These are phyloP conservation scores for Sparus aurata DNA, from an alignment of 2,797 vertebrate genomes.

Conservation along the genomic window DNA sequence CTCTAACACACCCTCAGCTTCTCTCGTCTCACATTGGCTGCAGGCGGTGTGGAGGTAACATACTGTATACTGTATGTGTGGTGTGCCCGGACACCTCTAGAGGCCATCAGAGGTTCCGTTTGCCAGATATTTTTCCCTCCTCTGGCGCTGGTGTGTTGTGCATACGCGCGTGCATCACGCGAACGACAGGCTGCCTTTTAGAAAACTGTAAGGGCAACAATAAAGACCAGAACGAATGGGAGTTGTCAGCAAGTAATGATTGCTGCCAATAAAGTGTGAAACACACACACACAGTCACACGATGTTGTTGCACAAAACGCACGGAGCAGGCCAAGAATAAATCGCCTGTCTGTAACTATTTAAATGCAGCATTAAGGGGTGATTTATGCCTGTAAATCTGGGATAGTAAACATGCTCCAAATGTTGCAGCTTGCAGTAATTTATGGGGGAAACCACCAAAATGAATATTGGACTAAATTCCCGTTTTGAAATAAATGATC, in stretches of 20 bases:
- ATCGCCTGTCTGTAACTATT: constrained; percentile 87
- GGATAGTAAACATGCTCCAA: constrained; percentile 80
- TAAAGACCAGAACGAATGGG: constrained; percentile 70
- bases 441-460: constrained; percentile 81
- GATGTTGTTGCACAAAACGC: constrained; percentile 61
- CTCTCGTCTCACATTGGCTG: constrained; percentile 9
- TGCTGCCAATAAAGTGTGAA: constrained; percentile 73
- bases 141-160: constrained; percentile 17
- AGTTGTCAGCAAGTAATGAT: constrained; percentile 81
- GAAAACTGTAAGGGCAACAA: constrained; percentile 61
- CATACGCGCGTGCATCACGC: constrained; percentile 31
- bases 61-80: constrained; percentile 30
- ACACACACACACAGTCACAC: constrained; percentile 63
- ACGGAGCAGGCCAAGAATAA: constrained; percentile 81
- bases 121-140: constrained; percentile 32
- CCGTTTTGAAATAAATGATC: constrained; percentile 77
- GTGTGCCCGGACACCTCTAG: constrained; percentile 37
- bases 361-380: constrained; percentile 81
- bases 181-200: constrained; percentile 50
- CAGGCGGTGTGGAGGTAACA: constrained; percentile 40
- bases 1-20: not conserved
- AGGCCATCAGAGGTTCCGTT: constrained; percentile 20
- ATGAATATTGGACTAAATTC: constrained; percentile 82
- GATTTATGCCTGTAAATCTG: constrained; percentile 82
- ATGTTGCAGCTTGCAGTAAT: constrained; percentile 83